Evolutionary conservation across 2,888 invertebrate species (phyloP), one percentile per base, ranked within the genome.

Genomic region (Drosophila paracracens): DNA sequence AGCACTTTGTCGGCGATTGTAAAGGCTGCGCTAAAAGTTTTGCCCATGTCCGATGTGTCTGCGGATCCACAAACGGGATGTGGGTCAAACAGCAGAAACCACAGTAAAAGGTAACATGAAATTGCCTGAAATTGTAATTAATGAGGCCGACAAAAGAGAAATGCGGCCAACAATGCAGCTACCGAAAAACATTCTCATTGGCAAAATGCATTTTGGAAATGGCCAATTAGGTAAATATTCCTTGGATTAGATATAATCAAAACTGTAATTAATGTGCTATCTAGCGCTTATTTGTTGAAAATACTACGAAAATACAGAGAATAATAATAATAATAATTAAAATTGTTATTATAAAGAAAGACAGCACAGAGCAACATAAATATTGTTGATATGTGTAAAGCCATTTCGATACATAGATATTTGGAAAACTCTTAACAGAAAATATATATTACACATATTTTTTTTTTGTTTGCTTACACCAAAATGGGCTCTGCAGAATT

Each of bases 61-160:
- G 57, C 40, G 54, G 10, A 33, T 60, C 57, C 31, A n/a, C 16
- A 51, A 35, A 25, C 31, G 27, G 58, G 52, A 83, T 83, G 62
- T 83, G 83, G 83, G 83, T 70, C 81, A 83, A 80, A 74, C 69
- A 61, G 48, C 63, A 67, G 63, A 54, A 81, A 81, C 68, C 62
- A 69, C 66, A 74, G 71, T 74, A 65, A 74, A 72, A 74, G 81
- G 56, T 51, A 69, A 67, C 60, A 70, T 64, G 40, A 65, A 77
- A 83, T 81, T 81, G 78, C 64, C 74, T 70, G 27, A 74, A 81
- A 81, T 77, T 83, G 81, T 77, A 81, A 81, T 74, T 81, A 81
- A 80, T 76, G 81, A 67, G 59, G 63, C 66, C 68, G 64, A 57
- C 71, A 65, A 75, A 79, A 56, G 58, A 29, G 35, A 18, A 60